Conservation (phyloP, 2,797 vertebrate genomes). For the Lophius americanus region DNA sequence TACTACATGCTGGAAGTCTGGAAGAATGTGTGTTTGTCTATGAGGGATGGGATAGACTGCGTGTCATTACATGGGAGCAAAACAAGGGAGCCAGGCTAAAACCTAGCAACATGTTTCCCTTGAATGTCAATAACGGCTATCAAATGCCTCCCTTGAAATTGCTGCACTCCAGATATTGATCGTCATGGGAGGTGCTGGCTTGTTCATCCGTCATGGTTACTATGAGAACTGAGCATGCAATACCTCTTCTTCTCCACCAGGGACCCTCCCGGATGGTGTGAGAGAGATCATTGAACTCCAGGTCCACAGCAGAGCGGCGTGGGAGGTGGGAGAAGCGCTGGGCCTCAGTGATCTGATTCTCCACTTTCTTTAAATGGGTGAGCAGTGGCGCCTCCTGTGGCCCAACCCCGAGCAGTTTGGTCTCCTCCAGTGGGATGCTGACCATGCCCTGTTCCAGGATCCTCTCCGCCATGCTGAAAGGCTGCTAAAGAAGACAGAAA, state of each 20-base stretch:
- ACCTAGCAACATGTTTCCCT: constrained; percentile 1
- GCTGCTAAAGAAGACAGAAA: constrained; percentile 57
- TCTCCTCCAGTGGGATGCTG: constrained; percentile 92
- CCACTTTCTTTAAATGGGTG: constrained; percentile 97
- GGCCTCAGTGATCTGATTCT: constrained; percentile 98
- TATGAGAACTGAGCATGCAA: constrained; percentile 22
- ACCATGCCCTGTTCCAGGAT: constrained; percentile 82
- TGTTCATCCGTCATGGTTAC: constrained; percentile 45
- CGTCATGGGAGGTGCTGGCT: constrained; percentile 33
- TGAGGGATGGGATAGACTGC: constrained; percentile 7
- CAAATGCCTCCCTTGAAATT: constrained; percentile 39
- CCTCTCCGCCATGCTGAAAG: constrained; percentile 90
- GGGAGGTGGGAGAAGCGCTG: constrained; percentile 97
- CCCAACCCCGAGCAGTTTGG: constrained; percentile 79
- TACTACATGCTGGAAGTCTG: constrained; percentile 49
- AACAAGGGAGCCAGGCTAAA: constrained; percentile 7
- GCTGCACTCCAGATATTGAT: constrained; percentile 57
- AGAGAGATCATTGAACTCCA: constrained; percentile 95
- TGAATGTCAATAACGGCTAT: constrained; percentile 43
- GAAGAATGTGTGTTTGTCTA: constrained; percentile 21
- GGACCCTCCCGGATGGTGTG: constrained; percentile 95
- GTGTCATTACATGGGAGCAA: constrained; percentile 24
- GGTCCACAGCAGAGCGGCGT: constrained; percentile 92
- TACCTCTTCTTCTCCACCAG: constrained; percentile 97
- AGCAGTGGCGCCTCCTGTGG: constrained; percentile 88